Conservation (phyloP, 2,797 vertebrate genomes). For the Gobionotothen gibberifrons region DNA sequence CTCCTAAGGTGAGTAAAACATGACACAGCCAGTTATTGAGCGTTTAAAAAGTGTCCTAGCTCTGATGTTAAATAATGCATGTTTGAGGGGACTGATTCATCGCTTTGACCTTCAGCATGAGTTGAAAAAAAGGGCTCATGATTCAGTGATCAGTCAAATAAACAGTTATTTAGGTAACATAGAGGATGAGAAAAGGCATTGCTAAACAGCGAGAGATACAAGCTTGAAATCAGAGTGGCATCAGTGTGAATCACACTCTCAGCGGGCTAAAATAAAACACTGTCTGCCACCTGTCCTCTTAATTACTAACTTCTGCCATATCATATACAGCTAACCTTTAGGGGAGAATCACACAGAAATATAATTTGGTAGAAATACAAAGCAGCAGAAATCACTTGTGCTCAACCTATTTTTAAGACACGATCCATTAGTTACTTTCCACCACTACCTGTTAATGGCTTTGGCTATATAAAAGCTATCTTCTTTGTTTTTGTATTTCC, state of each 20-base stretch:
- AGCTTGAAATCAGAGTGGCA: slow-evolving; percentile 43
- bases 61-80: slow-evolving; percentile 34
- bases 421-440: background rate
- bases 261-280: slow-evolving; percentile 41
- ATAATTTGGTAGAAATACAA: background rate
- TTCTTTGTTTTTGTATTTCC: background rate
- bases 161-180: slow-evolving; percentile 21
- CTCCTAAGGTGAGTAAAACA: slow-evolving; percentile 90
- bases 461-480: background rate
- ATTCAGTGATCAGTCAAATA: slow-evolving; percentile 56
- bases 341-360: no score
- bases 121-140: slow-evolving; percentile 42
- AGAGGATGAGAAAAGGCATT: slow-evolving; percentile 32
- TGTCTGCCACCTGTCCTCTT: slow-evolving; percentile 40
- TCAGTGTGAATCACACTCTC: slow-evolving; percentile 44
- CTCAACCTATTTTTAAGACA: no score
- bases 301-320: slow-evolving; percentile 14
- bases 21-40: background rate
- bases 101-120: slow-evolving; percentile 61
- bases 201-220: slow-evolving; percentile 26
- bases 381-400: background rate
- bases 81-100: slow-evolving; percentile 56
- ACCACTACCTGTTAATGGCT: background rate
- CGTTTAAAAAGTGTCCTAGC: background rate
- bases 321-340: slow-evolving; percentile 10